Percentiles rank a stretch among this genome's conserved stretches.
These are phyloP conservation scores for Orcinus orca DNA, from an alignment of 2,113 vertebrate species.

Conservation along the genomic window DNA sequence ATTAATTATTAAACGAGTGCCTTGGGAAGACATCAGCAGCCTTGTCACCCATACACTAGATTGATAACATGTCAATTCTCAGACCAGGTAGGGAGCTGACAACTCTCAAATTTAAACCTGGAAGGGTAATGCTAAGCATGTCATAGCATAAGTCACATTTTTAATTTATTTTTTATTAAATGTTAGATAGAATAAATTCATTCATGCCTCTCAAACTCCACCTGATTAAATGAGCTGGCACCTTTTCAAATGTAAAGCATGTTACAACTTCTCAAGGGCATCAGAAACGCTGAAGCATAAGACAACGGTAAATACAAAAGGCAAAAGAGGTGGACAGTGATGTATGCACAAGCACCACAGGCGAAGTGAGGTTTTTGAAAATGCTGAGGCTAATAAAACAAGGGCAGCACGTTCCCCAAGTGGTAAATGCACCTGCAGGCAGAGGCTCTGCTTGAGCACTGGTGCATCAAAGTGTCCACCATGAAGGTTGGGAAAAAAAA, in stretches of 20 bases:
- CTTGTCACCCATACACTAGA: constrained; percentile 81
- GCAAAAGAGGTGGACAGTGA: constrained; percentile 83
- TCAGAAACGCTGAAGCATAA: constrained; percentile 80
- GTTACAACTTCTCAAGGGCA: constrained; percentile 85
- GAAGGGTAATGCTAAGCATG: constrained; percentile 80
- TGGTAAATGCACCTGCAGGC: constrained; percentile 76
- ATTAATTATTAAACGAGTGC: constrained; percentile 88
- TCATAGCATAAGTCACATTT: constrained; percentile 84
- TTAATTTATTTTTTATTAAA: constrained; percentile 90
- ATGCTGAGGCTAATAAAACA: constrained; percentile 84
- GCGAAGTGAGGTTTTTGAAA: constrained; percentile 78
- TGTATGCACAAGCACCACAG: constrained; percentile 77
- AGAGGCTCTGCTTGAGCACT: constrained; percentile 70
- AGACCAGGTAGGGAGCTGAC: constrained; percentile 63
- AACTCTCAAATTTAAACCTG: constrained; percentile 81
- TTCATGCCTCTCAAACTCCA: constrained; percentile 76
- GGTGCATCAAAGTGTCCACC: constrained; percentile 54
- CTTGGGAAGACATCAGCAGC: constrained; percentile 81
- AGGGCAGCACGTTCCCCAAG: constrained; percentile 71
- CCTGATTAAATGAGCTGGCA: constrained; percentile 87
- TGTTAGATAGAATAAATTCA: constrained; percentile 84
- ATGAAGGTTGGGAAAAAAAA: neutral
- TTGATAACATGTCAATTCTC: constrained; percentile 82
- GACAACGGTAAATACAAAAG: constrained; percentile 84
- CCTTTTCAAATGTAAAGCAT: constrained; percentile 83